phyloP scores from a whole-genome alignment of 2,113 vertebrate genomes.

The Gobio gobio region DNA sequence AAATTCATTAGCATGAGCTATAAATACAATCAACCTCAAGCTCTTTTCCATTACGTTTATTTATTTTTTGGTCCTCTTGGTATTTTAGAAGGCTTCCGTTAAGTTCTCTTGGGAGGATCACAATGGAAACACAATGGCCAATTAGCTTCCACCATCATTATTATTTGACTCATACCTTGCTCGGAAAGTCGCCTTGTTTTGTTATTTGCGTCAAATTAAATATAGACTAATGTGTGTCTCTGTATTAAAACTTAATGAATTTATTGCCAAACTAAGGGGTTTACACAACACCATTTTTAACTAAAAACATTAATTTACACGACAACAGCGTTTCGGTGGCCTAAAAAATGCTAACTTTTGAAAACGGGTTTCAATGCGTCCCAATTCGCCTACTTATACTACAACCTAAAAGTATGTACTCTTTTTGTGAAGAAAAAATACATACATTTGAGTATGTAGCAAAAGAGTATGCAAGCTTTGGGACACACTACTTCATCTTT shows the following conservation, averaged over 20 bases:
- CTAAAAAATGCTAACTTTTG: no score
- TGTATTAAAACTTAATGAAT: not conserved
- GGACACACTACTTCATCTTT: no score
- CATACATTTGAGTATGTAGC: no score
- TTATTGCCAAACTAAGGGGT: not conserved
- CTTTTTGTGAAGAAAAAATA: no score
- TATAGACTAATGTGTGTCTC: not conserved
- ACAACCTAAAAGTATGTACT: no score
- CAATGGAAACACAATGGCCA: not conserved
- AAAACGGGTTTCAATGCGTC: no score
- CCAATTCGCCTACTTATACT: no score
- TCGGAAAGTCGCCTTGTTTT: not conserved
- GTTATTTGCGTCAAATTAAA: not conserved
- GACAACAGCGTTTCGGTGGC: no score
- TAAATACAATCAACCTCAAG: not conserved
- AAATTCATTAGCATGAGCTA: not conserved
- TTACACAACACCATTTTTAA: no score
- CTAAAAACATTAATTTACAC: no score
- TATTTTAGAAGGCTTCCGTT: not conserved
- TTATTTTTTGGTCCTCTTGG: not conserved
- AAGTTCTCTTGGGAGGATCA: not conserved
- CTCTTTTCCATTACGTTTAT: not conserved
- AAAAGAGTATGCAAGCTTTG: no score
- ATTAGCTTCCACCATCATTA: not conserved
- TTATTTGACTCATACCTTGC: not conserved